Evolutionary conservation across 1,140 invertebrate species (phyloP).

Genomic region (Neodiprion pinetum): DNA sequence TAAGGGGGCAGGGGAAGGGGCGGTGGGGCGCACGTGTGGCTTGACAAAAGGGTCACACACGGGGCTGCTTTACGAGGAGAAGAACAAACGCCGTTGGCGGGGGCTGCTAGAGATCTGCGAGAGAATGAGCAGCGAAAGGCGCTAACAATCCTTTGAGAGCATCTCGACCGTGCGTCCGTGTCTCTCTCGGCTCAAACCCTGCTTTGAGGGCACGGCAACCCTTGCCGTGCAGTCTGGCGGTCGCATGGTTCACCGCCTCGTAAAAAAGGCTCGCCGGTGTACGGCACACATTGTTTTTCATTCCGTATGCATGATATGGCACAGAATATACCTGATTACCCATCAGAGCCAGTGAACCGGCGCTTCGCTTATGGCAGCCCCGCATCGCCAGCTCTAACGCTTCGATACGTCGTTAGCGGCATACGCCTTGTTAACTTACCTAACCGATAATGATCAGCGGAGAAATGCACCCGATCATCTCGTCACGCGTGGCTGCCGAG

Average conservation of each 20-base stretch:
- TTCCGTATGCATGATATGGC: conserved; percentile 2
- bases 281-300: conserved; percentile 4
- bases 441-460: neutral
- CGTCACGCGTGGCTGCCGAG: no score
- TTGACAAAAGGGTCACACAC: no score
- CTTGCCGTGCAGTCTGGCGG: neutral
- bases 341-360: conserved; percentile 40
- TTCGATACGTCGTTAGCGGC: conserved; percentile 38
- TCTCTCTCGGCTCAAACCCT: neutral
- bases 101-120: neutral
- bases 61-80: no score
- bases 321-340: conserved; percentile 42
- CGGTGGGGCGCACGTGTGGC: no score
- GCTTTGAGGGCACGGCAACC: neutral
- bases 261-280: neutral
- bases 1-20: no score
- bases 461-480: no score
- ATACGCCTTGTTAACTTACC: neutral
- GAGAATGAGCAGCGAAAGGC: conserved; percentile 6
- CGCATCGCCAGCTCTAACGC: conserved; percentile 24
- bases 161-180: conserved; percentile 1
- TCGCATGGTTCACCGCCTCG: conserved; percentile 1
- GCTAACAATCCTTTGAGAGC: conserved; percentile 4
- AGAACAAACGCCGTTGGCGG: no score
- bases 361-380: conserved; percentile 18